Evolutionary conservation across 2,888 invertebrate genomes (phyloP).

Genomic region (Eupithecia inturbata): DNA sequence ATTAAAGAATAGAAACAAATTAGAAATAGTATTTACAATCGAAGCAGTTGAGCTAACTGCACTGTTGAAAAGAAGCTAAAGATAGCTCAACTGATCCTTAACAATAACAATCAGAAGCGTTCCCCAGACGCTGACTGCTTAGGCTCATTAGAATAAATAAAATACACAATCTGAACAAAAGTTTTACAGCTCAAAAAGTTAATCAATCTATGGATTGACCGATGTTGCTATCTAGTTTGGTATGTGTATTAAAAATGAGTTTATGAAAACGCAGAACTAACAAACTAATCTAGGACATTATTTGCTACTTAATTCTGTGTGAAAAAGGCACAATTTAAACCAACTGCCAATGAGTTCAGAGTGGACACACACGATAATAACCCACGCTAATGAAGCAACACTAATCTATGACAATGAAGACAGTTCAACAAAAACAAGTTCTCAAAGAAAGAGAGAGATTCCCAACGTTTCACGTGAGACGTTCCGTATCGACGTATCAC

Average conservation of each 20-base stretch:
- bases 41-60: no score
- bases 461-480: no score
- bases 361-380: background rate
- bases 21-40: background rate
- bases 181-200: background rate
- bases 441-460: no score
- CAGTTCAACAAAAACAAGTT: slow-evolving; percentile 3
- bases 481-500: no score
- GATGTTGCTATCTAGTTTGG: background rate
- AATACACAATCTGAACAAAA: background rate
- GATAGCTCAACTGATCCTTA: background rate
- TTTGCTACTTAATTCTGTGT: background rate
- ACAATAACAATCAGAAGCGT: background rate
- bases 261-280: background rate
- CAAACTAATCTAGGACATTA: background rate
- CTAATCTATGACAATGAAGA: slow-evolving; percentile 1
- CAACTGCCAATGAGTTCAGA: background rate
- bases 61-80: background rate
- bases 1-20: background rate
- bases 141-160: background rate
- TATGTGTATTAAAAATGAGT: background rate
- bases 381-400: background rate
- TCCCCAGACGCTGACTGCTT: background rate
- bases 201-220: background rate
- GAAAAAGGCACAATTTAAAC: background rate